Percentiles rank a stretch among this genome's conserved stretches.
Conservation (phyloP, 2,888 invertebrate species). For the Marronus borbonicus region DNA sequence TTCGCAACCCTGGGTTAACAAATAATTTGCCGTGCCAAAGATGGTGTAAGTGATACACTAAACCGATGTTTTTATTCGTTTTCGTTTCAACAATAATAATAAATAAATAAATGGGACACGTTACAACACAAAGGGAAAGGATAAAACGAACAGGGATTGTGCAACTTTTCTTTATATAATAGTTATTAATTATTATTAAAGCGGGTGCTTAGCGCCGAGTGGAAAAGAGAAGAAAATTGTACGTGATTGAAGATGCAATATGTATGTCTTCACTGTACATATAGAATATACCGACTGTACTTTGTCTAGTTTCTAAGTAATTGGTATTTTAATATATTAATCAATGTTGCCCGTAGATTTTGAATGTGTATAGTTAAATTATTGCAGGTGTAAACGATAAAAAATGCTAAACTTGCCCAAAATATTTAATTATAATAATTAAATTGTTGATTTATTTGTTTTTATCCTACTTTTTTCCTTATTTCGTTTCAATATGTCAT, state of each 20-base stretch:
- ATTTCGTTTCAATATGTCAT: conserved; percentile 45
- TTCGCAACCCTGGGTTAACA: conserved; percentile 62
- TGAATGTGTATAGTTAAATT: conserved; percentile 71
- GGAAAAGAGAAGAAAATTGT: conserved; percentile 56
- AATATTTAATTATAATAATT: conserved; percentile 46
- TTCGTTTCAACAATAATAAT: conserved; percentile 21
- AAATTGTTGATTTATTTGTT: conserved; percentile 53
- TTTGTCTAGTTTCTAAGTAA: conserved; percentile 68
- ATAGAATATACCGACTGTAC: conserved; percentile 66
- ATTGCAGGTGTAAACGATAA: conserved; percentile 61
- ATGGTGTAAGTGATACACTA: conserved; percentile 56
- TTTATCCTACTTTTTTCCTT: conserved; percentile 23
- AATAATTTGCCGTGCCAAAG: conserved; percentile 71
- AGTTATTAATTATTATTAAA: conserved; percentile 54
- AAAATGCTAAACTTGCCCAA: conserved; percentile 55
- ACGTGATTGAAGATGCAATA: conserved; percentile 63
- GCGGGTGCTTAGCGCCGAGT: conserved; percentile 41
- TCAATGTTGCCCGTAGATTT: conserved; percentile 70
- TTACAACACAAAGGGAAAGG: conserved; percentile 25
- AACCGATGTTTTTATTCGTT: conserved; percentile 45
- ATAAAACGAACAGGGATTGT: conserved; percentile 49
- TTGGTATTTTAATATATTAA: conserved; percentile 67
- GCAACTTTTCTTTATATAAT: conserved; percentile 47
- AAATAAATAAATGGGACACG: conserved; percentile 20
- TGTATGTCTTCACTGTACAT: conserved; percentile 67